A percentile compares a stretch with the other conserved stretches of the same genome.
Conservation (phyloP, 2,113 vertebrate genomes). For the Proterorhinus semilunaris region DNA sequence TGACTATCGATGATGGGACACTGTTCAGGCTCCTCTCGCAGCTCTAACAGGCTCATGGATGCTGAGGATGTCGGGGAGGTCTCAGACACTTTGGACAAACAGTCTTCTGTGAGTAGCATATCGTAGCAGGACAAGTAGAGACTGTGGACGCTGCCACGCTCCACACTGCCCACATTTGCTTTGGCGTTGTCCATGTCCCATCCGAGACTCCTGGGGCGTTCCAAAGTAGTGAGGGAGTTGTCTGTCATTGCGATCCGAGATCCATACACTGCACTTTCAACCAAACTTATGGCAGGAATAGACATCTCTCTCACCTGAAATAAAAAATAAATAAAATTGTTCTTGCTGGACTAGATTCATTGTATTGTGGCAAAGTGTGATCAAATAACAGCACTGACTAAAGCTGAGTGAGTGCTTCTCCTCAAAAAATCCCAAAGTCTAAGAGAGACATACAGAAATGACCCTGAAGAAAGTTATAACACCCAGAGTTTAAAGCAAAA, state of each 20-base stretch:
- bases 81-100: conserved; percentile 79
- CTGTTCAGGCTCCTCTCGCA: conserved; percentile 85
- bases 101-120: conserved; percentile 86
- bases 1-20: conserved; percentile 96
- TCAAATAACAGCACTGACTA: not conserved
- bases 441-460: conserved; percentile 36
- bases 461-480: conserved; percentile 48
- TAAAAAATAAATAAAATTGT: conserved; percentile 2
- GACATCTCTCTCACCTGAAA: conserved; percentile 58
- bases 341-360: not conserved
- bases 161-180: conserved; percentile 63
- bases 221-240: conserved; percentile 69
- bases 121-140: conserved; percentile 91
- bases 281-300: conserved; percentile 43
- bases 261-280: conserved; percentile 47
- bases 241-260: conserved; percentile 69
- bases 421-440: conserved; percentile 50
- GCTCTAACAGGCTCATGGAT: conserved; percentile 45
- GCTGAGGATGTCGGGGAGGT: conserved; percentile 44
- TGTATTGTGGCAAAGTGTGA: not conserved
- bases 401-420: conserved; percentile 34
- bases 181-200: conserved; percentile 79
- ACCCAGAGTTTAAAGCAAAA: conserved; percentile 63
- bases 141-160: conserved; percentile 78
- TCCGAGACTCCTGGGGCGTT: conserved; percentile 65